Base-by-base conservation (phyloP, 1,140 invertebrate genomes). In the Drosophila sturtevanti region DNA sequence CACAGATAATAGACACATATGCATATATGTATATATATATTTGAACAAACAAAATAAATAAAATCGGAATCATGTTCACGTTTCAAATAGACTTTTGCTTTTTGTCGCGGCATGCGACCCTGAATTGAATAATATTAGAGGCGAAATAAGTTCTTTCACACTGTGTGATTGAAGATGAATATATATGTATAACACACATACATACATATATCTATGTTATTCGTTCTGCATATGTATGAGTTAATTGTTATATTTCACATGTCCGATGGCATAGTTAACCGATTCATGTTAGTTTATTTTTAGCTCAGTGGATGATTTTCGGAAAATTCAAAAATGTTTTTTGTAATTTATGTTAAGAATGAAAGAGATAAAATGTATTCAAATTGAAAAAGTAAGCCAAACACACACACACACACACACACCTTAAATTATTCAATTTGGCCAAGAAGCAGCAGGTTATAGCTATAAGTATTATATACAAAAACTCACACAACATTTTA, bases 71-170 rank as follows among this genome's bases (percentile, higher is more conserved):
- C 38, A 63, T 60, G 52, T 63, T 63, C 41, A 63, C 68, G 48
- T 77, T 68, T 72, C 10, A 14, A 34, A 61, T 37, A 86, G 86
- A 86, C 78, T 86, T 86, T 86, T 86, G 63, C 82, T 86, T 86
- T 86, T 66, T 64, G 64, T 55, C 61, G 48, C 62, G 81, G 80
- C 77, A 80, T 77, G 67, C 80, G 77, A 84, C 81, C 80, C 72
- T 84, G 81, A 85, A 52, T 55, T 16, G 35, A 58, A 24, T 54
- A 67, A 54, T 12, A 16, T n/a, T 48, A 24, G 35, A 58, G 37
- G 58, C 34, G 44, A 66, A 35, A 37, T 34, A 77, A 81, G 74
- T 86, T 86, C 82, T 77, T 87, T 73, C 77, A 82, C 76, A 68
- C 79, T 68, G 81, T 81, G 79, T 87, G 79, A 82, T 68, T 79